phyloP scores from a whole-genome alignment of 1,140 invertebrate genomes.

The Druon quercuslanigerum region DNA sequence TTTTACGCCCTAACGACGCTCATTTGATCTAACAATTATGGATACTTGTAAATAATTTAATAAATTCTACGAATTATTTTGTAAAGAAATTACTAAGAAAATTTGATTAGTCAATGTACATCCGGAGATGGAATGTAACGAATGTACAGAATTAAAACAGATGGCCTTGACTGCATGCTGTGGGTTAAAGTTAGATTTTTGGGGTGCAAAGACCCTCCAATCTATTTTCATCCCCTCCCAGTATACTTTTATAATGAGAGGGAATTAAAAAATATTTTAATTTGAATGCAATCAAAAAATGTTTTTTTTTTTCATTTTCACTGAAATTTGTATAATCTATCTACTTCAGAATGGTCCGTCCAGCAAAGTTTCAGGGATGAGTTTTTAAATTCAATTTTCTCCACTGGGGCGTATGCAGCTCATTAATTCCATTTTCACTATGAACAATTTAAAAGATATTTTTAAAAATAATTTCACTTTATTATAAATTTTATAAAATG shows the following conservation, averaged over 20 bases:
- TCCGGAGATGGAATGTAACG: not conserved
- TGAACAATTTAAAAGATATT: not conserved
- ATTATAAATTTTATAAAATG: not conserved
- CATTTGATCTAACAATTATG: too few species aligned
- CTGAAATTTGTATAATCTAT: too few species aligned
- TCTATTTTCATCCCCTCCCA: not conserved
- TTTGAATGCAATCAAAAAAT: too few species aligned
- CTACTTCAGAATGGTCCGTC: not conserved
- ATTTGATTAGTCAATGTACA: too few species aligned
- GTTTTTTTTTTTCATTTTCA: not conserved
- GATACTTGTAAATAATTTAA: too few species aligned
- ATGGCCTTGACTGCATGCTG: not conserved
- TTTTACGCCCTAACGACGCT: too few species aligned
- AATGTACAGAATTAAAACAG: not conserved
- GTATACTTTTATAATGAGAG: not conserved
- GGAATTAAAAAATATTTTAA: not conserved
- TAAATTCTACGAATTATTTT: too few species aligned
- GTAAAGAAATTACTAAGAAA: too few species aligned
- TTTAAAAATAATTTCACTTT: not conserved
- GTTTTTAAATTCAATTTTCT: conserved; percentile 7
- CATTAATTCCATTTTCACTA: conserved; percentile 1
- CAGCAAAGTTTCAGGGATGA: not conserved
- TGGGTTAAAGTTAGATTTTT: not conserved
- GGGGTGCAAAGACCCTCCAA: not conserved
- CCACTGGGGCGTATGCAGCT: not conserved